Conservation (phyloP, 2,888 invertebrate species). For the Zygogramma bicolorata region DNA sequence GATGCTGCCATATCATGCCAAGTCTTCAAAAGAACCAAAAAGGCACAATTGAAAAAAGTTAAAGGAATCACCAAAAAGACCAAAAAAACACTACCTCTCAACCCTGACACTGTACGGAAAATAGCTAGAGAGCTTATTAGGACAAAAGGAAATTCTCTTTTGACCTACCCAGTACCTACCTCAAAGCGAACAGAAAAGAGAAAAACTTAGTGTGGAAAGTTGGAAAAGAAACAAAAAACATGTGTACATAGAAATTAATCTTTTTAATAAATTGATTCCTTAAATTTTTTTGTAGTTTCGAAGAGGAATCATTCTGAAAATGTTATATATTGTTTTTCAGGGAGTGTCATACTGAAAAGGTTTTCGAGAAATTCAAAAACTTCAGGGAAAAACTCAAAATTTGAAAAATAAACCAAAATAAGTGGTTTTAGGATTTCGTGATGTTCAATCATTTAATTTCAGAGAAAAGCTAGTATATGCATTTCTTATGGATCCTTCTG, state of each 20-base stretch:
- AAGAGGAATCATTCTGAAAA: too few relatives aligned
- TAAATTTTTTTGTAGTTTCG: background rate
- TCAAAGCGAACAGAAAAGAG: constrained; percentile 28
- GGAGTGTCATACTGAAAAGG: too few relatives aligned
- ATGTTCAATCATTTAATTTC: too few relatives aligned
- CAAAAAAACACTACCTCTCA: constrained; percentile 35
- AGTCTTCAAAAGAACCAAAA: constrained; percentile 27
- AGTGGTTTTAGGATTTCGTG: too few relatives aligned
- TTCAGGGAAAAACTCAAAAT: too few relatives aligned
- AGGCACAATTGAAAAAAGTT: constrained; percentile 22
- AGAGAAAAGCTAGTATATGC: too few relatives aligned
- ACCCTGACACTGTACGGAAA: constrained; percentile 42
- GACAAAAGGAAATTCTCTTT: constrained; percentile 43
- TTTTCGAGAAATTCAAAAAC: too few relatives aligned
- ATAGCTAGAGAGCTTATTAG: constrained; percentile 50
- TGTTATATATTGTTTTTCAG: too few relatives aligned
- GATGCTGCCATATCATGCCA: constrained; percentile 5
- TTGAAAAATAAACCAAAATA: too few relatives aligned
- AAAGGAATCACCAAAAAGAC: constrained; percentile 25
- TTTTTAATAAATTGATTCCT: background rate
- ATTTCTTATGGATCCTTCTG: too few relatives aligned
- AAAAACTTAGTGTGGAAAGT: background rate
- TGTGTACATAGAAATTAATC: background rate
- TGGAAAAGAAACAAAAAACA: too few relatives aligned
- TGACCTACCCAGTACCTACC: constrained; percentile 23